Conservation (phyloP, 2,797 vertebrate species). For the Sebastes variabilis region DNA sequence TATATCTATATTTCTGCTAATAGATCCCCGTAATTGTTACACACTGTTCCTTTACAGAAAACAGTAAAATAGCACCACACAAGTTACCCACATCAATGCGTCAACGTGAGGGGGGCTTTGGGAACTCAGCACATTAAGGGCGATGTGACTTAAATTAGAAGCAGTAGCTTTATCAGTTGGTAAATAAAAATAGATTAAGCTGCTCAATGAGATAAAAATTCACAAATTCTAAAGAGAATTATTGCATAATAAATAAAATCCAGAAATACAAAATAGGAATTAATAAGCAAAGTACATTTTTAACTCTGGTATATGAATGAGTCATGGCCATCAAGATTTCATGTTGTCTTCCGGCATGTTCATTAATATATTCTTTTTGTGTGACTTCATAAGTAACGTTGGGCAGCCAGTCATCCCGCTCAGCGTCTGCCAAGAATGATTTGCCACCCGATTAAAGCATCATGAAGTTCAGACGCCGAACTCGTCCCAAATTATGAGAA, state of each 20-base stretch:
- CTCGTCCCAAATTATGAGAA: not conserved
- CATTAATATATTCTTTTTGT: constrained; percentile 37
- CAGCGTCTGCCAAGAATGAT: constrained; percentile 19
- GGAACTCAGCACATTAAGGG: not conserved
- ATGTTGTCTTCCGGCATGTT: constrained; percentile 28
- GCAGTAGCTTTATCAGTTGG: not conserved
- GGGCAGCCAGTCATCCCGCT: constrained; percentile 10
- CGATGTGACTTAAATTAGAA: not conserved
- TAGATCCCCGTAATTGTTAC: no score
- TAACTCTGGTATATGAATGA: constrained; percentile 8
- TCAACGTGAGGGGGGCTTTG: not conserved
- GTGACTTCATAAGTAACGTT: constrained; percentile 19
- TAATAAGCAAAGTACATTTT: not conserved
- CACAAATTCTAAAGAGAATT: not conserved
- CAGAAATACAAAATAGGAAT: not conserved
- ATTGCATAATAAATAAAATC: not conserved
- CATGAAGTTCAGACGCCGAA: not conserved
- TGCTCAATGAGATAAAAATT: not conserved
- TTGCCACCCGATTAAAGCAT: constrained; percentile 36
- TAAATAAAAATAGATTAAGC: not conserved
- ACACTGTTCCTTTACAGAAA: not conserved
- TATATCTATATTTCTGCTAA: no score
- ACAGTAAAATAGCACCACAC: not conserved
- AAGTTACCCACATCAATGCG: not conserved
- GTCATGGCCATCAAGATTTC: constrained; percentile 29